Evolutionary conservation across 1,140 invertebrate genomes (phyloP).

Genomic region (Tyrophagus putrescentiae): DNA sequence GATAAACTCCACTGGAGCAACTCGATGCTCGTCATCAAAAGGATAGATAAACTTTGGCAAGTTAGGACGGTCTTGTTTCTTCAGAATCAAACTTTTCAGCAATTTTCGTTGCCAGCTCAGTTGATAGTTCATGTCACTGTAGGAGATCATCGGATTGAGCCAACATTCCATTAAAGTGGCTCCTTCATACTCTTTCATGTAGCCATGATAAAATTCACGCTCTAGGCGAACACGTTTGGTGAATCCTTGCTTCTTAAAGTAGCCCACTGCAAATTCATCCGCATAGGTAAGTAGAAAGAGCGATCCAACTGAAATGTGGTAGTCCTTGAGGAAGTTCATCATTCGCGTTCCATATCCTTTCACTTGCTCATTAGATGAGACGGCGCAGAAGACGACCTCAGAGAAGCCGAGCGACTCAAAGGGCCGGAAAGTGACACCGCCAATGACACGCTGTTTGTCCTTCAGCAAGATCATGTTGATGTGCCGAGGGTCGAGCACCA

Average conservation of each 20-base stretch:
- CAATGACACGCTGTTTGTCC: slow-evolving; percentile 68
- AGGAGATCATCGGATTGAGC: slow-evolving; percentile 76
- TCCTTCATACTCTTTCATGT: slow-evolving; percentile 96
- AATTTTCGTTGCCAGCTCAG: slow-evolving; percentile 85
- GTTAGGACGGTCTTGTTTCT: slow-evolving; percentile 60
- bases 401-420: slow-evolving; percentile 88
- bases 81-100: slow-evolving; percentile 70
- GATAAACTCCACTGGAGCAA: neutral
- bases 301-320: slow-evolving; percentile 80
- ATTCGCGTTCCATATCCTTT: slow-evolving; percentile 91
- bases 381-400: slow-evolving; percentile 97
- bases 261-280: slow-evolving; percentile 92
- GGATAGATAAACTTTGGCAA: slow-evolving; percentile 46
- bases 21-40: neutral
- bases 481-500: slow-evolving; percentile 97
- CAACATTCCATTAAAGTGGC: slow-evolving; percentile 96
- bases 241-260: slow-evolving; percentile 98
- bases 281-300: slow-evolving; percentile 91
- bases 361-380: slow-evolving; percentile 88
- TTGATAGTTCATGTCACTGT: slow-evolving; percentile 79
- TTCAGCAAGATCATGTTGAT: slow-evolving; percentile 82
- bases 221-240: slow-evolving; percentile 84
- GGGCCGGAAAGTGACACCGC: slow-evolving; percentile 93
- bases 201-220: slow-evolving; percentile 47
- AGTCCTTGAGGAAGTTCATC: slow-evolving; percentile 99